Percentiles rank a stretch among this genome's conserved stretches.
These are phyloP conservation scores for Diglossa cyanea DNA, from an alignment of 2,797 vertebrate species.

Conservation along the genomic window DNA sequence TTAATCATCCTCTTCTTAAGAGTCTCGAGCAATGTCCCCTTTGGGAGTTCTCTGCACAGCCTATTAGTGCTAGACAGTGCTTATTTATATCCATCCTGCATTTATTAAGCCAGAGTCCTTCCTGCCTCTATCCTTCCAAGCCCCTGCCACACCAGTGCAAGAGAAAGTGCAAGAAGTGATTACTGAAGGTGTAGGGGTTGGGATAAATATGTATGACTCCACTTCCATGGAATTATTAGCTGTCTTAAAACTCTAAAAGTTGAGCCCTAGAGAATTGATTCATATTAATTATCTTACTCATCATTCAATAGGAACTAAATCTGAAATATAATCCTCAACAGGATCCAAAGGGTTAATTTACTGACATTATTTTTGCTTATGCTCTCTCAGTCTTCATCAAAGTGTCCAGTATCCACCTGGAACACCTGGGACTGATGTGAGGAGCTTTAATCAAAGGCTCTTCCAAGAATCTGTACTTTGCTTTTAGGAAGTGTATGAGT, in stretches of 20 bases:
- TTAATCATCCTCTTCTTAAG: conserved; percentile 47
- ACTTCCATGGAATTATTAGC: background rate
- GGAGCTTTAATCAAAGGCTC: background rate
- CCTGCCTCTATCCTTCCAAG: background rate
- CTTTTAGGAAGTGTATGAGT: background rate
- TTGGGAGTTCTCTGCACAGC: conserved; percentile 32
- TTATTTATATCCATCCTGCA: conserved; percentile 17
- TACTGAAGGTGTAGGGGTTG: background rate
- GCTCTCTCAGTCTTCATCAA: background rate
- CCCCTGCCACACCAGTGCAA: background rate
- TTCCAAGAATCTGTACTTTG: background rate
- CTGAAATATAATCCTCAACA: background rate
- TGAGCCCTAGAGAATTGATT: background rate
- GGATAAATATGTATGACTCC: background rate
- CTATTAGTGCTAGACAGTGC: conserved; percentile 7
- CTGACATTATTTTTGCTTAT: background rate
- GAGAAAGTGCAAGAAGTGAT: background rate
- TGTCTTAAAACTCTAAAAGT: background rate
- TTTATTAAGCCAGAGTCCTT: background rate
- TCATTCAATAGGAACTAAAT: background rate
- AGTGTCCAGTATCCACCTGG: background rate
- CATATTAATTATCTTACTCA: background rate
- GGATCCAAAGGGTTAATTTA: background rate
- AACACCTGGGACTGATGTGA: background rate
- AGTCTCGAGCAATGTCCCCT: conserved; percentile 32